Evolutionary conservation across 2,888 invertebrate genomes (phyloP).

Genomic region (Ornithoptera alexandrae): DNA sequence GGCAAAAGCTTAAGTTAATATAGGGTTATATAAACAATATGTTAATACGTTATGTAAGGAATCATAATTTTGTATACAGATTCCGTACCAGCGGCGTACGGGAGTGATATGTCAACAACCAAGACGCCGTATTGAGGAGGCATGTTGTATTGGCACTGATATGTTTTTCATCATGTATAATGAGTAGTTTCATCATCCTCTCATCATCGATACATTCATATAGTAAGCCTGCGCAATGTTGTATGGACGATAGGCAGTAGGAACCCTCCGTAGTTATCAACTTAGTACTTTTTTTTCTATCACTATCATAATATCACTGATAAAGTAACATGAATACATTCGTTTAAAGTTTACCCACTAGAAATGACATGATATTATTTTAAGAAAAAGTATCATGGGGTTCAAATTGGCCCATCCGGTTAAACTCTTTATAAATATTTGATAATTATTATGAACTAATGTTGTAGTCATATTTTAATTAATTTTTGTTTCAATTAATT

Average conservation of each 20-base stretch:
- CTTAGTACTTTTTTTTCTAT: not conserved
- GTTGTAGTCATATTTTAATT: too few species aligned
- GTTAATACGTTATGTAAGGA: not conserved
- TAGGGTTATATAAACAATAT: too few species aligned
- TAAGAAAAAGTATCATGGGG: not conserved
- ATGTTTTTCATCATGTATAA: not conserved
- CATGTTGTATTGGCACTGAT: not conserved
- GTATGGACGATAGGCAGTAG: not conserved
- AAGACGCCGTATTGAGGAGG: not conserved
- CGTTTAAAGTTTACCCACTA: not conserved
- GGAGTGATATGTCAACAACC: slow-evolving; percentile 4
- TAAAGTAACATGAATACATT: too few species aligned
- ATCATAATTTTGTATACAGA: slow-evolving; percentile 20
- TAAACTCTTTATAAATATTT: too few species aligned
- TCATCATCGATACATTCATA: not conserved
- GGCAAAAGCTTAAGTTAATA: too few species aligned
- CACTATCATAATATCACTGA: too few species aligned
- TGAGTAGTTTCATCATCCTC: not conserved
- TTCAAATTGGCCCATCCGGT: too few species aligned
- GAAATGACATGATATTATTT: not conserved
- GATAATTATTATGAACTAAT: too few species aligned
- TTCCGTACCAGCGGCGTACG: slow-evolving; percentile 2
- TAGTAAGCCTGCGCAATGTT: not conserved
- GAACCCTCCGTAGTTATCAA: not conserved
- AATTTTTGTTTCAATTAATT: too few species aligned